Conservation (phyloP, 1,140 invertebrate species). For the Hycleus cichorii region DNA sequence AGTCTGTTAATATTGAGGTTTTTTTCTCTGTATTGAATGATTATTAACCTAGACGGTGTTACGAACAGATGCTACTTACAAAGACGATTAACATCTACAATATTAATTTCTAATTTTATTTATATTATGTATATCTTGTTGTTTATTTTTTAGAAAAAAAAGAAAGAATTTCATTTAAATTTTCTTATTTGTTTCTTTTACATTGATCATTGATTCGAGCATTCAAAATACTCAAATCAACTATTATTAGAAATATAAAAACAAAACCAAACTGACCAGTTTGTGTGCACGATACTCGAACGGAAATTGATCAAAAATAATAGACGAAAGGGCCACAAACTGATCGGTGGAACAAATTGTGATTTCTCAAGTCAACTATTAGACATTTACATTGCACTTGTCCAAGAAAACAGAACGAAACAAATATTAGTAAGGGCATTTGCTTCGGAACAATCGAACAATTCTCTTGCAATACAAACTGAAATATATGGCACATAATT, state of each 20-base stretch:
- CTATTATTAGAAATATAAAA: not conserved
- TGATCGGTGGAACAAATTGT: conserved; percentile 1
- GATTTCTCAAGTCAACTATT: conserved; percentile 17
- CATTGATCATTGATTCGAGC: conserved; percentile 11
- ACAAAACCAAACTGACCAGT: conserved; percentile 2
- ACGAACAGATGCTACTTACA: conserved; percentile 44
- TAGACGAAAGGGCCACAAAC: not conserved
- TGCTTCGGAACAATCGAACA: conserved; percentile 31
- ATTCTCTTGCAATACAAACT: conserved; percentile 3
- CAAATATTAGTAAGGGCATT: conserved; percentile 22
- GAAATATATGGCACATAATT: conserved; percentile 16
- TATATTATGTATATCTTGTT: conserved; percentile 41
- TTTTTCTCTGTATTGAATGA: conserved; percentile 40
- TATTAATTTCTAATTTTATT: conserved; percentile 42
- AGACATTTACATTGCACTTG: conserved; percentile 41
- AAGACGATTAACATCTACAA: conserved; percentile 43
- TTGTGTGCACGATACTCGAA: not conserved
- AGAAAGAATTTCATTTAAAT: too few species aligned
- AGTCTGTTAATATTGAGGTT: too few species aligned
- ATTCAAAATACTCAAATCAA: conserved; percentile 27
- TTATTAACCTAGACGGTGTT: conserved; percentile 40
- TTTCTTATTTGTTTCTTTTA: conserved; percentile 35
- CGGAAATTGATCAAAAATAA: too few species aligned
- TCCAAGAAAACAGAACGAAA: conserved; percentile 26
- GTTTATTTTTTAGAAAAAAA: too few species aligned